phyloP scores from a whole-genome alignment of 2,797 vertebrate species.

The Neosalanx taihuensis region DNA sequence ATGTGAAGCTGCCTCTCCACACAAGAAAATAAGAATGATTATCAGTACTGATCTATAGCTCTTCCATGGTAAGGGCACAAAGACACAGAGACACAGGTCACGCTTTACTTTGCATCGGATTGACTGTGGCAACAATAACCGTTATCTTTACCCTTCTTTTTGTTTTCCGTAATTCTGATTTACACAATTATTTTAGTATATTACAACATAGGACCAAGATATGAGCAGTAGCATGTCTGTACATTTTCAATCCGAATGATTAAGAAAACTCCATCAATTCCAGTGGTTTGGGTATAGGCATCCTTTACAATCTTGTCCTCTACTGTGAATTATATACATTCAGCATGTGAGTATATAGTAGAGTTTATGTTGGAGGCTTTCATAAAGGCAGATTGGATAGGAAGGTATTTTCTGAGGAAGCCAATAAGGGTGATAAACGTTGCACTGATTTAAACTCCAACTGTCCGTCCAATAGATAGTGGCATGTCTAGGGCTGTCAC shows the following conservation, averaged over 20 bases:
- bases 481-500: no score
- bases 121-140: conserved; percentile 74
- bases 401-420: conserved; percentile 8
- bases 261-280: conserved; percentile 2
- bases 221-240: conserved; percentile 10
- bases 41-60: conserved; percentile 58
- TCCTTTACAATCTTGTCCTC: conserved; percentile 18
- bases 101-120: conserved; percentile 61
- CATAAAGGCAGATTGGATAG: conserved; percentile 16
- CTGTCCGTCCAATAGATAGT: no score
- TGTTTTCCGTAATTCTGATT: conserved; percentile 18
- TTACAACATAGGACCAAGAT: conserved; percentile 10
- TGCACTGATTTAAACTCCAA: conserved; percentile 32
- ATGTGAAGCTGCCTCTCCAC: conserved; percentile 53
- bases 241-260: neutral
- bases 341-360: conserved; percentile 54
- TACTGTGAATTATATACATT: conserved; percentile 53
- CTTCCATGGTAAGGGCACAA: conserved; percentile 52
- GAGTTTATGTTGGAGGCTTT: conserved; percentile 25
- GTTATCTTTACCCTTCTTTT: conserved; percentile 36
- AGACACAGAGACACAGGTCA: conserved; percentile 61
- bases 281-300: conserved; percentile 32
- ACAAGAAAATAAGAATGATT: conserved; percentile 51
- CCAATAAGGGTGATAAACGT: conserved; percentile 30
- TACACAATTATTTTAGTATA: conserved; percentile 5